Conservation (phyloP, 2,888 invertebrate genomes). For the Drosophila demipolita region DNA sequence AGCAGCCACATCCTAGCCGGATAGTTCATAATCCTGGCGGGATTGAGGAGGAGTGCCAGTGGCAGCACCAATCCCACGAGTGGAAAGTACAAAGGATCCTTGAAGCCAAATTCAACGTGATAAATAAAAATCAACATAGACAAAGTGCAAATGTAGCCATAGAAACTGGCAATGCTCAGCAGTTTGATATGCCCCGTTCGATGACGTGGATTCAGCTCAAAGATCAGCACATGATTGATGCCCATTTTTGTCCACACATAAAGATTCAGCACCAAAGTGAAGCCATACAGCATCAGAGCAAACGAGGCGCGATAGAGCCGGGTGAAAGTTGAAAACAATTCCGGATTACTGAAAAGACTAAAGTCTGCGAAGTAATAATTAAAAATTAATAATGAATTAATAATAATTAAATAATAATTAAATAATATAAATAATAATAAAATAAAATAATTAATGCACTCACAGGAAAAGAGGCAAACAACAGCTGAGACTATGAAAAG, state of each 20-base stretch:
- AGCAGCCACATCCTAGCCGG: constrained; percentile 96
- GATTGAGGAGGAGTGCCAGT: constrained; percentile 93
- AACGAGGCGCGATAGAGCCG: constrained; percentile 96
- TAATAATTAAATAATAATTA: neutral
- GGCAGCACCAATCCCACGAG: constrained; percentile 91
- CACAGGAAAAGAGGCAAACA: constrained; percentile 93
- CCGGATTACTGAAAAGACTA: neutral
- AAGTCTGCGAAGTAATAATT: constrained; percentile 11
- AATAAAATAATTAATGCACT: neutral
- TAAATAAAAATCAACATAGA: constrained; percentile 89
- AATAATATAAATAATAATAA: neutral
- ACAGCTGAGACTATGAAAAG: constrained; percentile 94
- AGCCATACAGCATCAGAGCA: constrained; percentile 94
- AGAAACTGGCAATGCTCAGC: constrained; percentile 94
- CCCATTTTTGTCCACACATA: constrained; percentile 96
- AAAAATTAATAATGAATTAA: neutral
- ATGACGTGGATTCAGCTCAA: constrained; percentile 96
- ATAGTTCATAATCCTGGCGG: constrained; percentile 93
- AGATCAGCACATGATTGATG: constrained; percentile 98
- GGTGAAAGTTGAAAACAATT: constrained; percentile 87
- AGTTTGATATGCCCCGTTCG: constrained; percentile 95
- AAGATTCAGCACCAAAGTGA: constrained; percentile 96
- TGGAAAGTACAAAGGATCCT: constrained; percentile 95
- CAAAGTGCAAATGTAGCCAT: constrained; percentile 95
- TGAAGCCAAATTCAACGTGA: constrained; percentile 88